These are phyloP conservation scores for Melipona beecheii DNA, from an alignment of 2,888 invertebrate genomes.

Conservation along the genomic window DNA sequence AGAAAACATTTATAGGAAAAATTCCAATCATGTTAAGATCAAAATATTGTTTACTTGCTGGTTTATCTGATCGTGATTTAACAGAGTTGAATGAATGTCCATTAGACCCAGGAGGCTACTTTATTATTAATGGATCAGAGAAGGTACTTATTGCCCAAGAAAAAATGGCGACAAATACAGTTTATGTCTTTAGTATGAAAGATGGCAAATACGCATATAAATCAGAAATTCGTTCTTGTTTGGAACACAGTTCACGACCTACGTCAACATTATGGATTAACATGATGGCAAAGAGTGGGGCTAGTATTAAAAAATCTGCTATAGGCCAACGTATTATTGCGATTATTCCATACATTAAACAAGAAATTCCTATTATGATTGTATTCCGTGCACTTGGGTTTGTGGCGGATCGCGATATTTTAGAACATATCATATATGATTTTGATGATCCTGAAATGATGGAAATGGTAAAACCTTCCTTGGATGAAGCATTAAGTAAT, in stretches of 20 bases:
- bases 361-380: conserved; percentile 99
- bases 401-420: conserved; percentile 99
- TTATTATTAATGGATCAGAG: conserved; percentile 99
- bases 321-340: conserved; percentile 99
- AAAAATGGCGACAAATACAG: conserved; percentile 99
- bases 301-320: conserved; percentile 98
- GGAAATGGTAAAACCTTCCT: conserved; percentile 99
- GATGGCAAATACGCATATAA: conserved; percentile 99
- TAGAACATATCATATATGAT: conserved; percentile 99
- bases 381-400: conserved; percentile 99
- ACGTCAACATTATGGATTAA: conserved; percentile 99
- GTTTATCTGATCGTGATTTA: conserved; percentile 98
- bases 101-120: conserved; percentile 99
- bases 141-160: conserved; percentile 99
- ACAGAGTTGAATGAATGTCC: conserved; percentile 99
- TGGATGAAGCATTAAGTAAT: conserved; percentile 99
- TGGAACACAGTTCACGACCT: conserved; percentile 96
- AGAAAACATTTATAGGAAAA: conserved; percentile 90
- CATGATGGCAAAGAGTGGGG: conserved; percentile 99
- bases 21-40: conserved; percentile 99
- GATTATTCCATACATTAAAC: conserved; percentile 99
- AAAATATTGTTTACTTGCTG: conserved; percentile 97
- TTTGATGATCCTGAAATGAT: conserved; percentile 99
- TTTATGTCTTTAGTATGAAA: conserved; percentile 99
- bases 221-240: conserved; percentile 97